These are phyloP conservation scores for Cryptotis parvus DNA, from an alignment of 2,113 vertebrate genomes.

Conservation along the genomic window DNA sequence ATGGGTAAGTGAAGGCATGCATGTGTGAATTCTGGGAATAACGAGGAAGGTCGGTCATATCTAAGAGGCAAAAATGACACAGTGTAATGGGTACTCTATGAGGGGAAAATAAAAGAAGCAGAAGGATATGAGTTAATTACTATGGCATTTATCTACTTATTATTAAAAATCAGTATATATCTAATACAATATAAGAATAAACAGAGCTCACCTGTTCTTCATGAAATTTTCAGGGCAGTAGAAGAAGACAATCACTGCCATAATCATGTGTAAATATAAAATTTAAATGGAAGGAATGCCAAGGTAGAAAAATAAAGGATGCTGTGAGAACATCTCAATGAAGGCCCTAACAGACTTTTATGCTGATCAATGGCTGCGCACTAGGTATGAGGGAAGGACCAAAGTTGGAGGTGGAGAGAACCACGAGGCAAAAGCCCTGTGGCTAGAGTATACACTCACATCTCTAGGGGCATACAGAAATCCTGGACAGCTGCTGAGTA, in stretches of 20 bases:
- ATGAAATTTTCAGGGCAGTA: neutral
- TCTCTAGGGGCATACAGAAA: neutral
- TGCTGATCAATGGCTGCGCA: too few species aligned
- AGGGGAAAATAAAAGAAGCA: neutral
- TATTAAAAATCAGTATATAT: neutral
- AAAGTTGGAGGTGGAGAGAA: neutral
- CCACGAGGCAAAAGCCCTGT: neutral
- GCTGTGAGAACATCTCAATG: neutral
- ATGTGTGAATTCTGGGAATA: neutral
- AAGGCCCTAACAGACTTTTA: neutral
- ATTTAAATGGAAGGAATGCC: neutral
- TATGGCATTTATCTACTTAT: neutral
- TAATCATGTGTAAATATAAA: neutral
- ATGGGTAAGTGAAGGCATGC: neutral
- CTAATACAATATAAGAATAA: neutral
- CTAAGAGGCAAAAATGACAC: neutral
- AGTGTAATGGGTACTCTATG: neutral
- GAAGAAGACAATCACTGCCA: neutral
- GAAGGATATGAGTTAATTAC: neutral
- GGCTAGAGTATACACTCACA: fast-evolving
- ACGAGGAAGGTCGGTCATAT: neutral
- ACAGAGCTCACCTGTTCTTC: neutral
- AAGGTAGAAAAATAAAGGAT: neutral
- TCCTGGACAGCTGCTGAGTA: fast-evolving
- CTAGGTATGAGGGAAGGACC: neutral